Evolutionary conservation across 1,140 invertebrate genomes (phyloP).

Genomic region (Lasioglossum albipes): DNA sequence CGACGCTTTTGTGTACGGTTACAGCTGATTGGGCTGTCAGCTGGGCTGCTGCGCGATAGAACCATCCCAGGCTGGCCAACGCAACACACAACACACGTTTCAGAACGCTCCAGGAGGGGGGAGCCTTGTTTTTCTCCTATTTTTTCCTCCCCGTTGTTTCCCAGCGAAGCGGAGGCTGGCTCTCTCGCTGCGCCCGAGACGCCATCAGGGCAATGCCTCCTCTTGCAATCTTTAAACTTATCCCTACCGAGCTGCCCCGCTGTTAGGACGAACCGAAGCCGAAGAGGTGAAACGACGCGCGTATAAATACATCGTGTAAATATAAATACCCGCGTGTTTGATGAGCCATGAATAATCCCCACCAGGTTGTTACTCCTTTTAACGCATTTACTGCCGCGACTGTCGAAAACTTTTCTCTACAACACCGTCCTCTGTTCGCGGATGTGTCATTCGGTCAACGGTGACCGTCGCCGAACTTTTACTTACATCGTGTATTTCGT

Average conservation of each 20-base stretch:
- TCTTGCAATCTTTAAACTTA: slow-evolving; percentile 47
- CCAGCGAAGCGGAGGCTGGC: not conserved
- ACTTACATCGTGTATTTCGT: too few species aligned
- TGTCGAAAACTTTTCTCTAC: too few species aligned
- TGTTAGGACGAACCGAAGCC: slow-evolving; percentile 32
- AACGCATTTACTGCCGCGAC: not conserved
- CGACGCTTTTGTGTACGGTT: slow-evolving; percentile 64
- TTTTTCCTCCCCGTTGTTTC: slow-evolving; percentile 11
- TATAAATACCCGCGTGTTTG: not conserved
- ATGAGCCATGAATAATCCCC: slow-evolving; percentile 32
- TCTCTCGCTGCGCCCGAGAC: slow-evolving; percentile 11
- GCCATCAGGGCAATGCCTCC: slow-evolving; percentile 54
- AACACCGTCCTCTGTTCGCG: too few species aligned
- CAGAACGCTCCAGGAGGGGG: slow-evolving; percentile 41
- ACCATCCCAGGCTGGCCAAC: slow-evolving; percentile 46
- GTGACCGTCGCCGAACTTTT: too few species aligned
- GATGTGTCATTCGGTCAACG: too few species aligned
- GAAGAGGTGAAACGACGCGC: slow-evolving; percentile 36
- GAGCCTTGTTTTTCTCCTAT: slow-evolving; percentile 30
- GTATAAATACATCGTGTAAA: slow-evolving; percentile 35
- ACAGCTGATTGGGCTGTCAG: slow-evolving; percentile 66
- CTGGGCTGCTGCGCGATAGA: slow-evolving; percentile 54
- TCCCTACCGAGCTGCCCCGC: slow-evolving; percentile 7
- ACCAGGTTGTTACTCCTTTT: not conserved
- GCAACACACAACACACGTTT: slow-evolving; percentile 56